Evolutionary conservation across 2,113 vertebrate genomes (phyloP), one percentile per base, ranked within the genome.

Genomic region (Ameiurus melas): DNA sequence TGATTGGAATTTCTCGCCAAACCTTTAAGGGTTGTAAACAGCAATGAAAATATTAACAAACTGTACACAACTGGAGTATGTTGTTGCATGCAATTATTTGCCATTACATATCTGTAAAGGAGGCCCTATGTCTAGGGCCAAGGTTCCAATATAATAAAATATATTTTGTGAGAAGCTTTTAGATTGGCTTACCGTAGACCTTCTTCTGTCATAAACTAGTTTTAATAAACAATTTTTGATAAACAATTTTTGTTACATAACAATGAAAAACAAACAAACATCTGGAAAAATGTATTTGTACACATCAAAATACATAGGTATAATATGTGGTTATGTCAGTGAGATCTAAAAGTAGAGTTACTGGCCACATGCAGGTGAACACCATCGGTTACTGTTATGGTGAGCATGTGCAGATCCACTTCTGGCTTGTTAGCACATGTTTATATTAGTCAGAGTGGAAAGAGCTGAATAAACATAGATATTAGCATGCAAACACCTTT

Each of bases 391-490:
- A 60, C 58, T 83, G 53, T 43, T 71, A 78, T 86, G 39, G 14
- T 80, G 27, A 86, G n/a, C 62, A 53, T 86, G 75, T 68, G 60
- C 20, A 66, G 75, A 86, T 68, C 17, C 36, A 86, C 85, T 86
- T 66, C 75, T 64, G 60, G 75, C 58, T 79, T 47, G 53, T 64
- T 64, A 53, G 58, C 39, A 80, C 43, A 20, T 66, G 85, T 86
- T 86, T 66, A 86, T 58, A 5, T 86, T n/a, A 78, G 85, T 43
- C 85, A 64, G 36, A 64, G 55, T 86, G 85, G 70, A 86, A 60
- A 86, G 57, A 47, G 73, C 71, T 51, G 73, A 57, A 47, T 16
- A 77, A 39, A 78, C 16, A 0, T 39, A 78, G 22, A 20, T 53
- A 43, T 77, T 73, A 14, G 17, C 13, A 77, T 75, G 68, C 33